Percentiles rank a stretch among this genome's conserved stretches.
These are phyloP conservation scores for Neosalanx taihuensis DNA, from an alignment of 2,797 vertebrate genomes.

Conservation along the genomic window DNA sequence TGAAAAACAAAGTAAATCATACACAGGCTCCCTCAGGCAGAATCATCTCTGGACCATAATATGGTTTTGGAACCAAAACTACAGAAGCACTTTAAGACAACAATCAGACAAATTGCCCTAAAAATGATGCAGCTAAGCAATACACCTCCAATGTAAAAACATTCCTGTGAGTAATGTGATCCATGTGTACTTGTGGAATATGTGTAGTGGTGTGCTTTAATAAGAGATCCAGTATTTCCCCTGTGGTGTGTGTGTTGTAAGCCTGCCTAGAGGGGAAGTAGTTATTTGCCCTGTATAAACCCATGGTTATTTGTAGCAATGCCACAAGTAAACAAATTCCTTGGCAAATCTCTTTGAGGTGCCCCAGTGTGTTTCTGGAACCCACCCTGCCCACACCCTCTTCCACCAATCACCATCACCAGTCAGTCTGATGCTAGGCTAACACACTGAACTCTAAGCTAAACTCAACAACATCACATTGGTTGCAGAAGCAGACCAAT, in stretches of 20 bases:
- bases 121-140: constrained; percentile 37
- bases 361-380: constrained; percentile 48
- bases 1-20: neutral
- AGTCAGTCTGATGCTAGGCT: constrained; percentile 4
- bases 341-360: constrained; percentile 55
- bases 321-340: constrained; percentile 79
- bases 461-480: neutral
- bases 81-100: constrained; percentile 35
- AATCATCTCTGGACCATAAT: constrained; percentile 37
- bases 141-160: constrained; percentile 43
- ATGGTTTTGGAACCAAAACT: constrained; percentile 43
- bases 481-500: constrained; percentile 18
- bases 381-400: constrained; percentile 48
- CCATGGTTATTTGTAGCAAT: constrained; percentile 72
- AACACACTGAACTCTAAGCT: neutral
- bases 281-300: constrained; percentile 61
- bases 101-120: constrained; percentile 55
- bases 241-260: constrained; percentile 61
- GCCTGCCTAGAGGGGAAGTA: constrained; percentile 65
- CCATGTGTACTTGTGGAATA: constrained; percentile 66
- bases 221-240: constrained; percentile 60
- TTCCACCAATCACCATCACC: neutral
- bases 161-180: constrained; percentile 60
- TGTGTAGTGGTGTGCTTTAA: constrained; percentile 62
- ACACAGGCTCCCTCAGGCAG: neutral